Percentiles rank a stretch among this genome's conserved stretches.
Evolutionary conservation across 2,888 invertebrate genomes (phyloP).

Genomic region (Punctoribates punctum): DNA sequence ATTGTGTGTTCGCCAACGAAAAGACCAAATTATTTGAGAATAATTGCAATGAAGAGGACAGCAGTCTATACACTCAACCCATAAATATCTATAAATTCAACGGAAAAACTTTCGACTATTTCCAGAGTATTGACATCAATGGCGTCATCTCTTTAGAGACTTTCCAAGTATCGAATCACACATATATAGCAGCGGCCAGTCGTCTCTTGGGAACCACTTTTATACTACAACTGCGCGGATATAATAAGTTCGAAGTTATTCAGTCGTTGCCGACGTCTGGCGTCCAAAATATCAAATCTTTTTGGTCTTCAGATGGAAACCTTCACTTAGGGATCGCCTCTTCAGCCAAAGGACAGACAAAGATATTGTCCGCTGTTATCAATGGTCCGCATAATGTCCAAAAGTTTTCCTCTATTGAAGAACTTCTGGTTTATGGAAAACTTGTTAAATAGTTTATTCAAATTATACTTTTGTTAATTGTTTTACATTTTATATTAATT

Average conservation of each 20-base stretch:
- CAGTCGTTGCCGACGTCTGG: constrained; percentile 29
- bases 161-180: constrained; percentile 7
- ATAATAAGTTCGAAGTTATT: constrained; percentile 35
- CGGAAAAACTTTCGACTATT: constrained; percentile 8
- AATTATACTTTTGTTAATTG: neutral
- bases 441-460: neutral
- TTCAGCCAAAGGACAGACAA: neutral
- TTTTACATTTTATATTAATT: too few species aligned
- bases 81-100: constrained; percentile 17
- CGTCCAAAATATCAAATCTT: constrained; percentile 34
- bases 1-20: constrained; percentile 29
- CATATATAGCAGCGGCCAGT: constrained; percentile 35
- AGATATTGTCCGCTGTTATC: constrained; percentile 34
- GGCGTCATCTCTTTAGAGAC: constrained; percentile 23
- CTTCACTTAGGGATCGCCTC: constrained; percentile 36
- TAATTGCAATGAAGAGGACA: constrained; percentile 5
- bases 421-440: neutral
- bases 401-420: neutral
- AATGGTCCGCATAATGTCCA: constrained; percentile 28
- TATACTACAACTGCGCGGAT: constrained; percentile 20
- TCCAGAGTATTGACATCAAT: constrained; percentile 21
- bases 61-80: constrained; percentile 21
- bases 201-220: constrained; percentile 32
- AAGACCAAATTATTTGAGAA: constrained; percentile 17
- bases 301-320: constrained; percentile 5